Evolutionary conservation across 2,797 vertebrate genomes (phyloP), one percentile per base, ranked within the genome.

Genomic region (Acridotheres tristis): DNA sequence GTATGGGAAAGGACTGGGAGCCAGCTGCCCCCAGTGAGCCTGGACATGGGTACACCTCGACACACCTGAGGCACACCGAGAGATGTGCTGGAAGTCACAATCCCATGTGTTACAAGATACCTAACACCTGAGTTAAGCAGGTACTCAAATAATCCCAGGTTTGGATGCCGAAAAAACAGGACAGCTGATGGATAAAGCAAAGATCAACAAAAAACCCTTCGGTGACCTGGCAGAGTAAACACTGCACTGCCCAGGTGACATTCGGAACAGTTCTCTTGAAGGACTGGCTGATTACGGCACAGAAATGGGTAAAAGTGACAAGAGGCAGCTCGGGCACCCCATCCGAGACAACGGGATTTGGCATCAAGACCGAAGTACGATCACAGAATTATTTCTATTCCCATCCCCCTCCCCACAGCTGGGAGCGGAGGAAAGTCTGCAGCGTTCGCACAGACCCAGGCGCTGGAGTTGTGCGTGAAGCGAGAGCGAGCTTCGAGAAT

Each of bases 401-500:
- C 79, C 91, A 88, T 84, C 89, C 89, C 83, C 87, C 93, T 84
- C 61, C 87, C 85, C 68, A 43, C 53, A 20, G 55, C 89, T 7
- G 86, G 32, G 83, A 69, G 10, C 7, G 32, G 29, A 76, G 82
- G 38, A 71, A 92, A 94, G 94, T 93, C 91, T 38, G 83, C 88
- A 55, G 67, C 83, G 23, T 51, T 87, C 57, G 51, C 62, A 90
- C 80, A 86, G 80, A 91, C 32, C 90, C 92, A n/a, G 80, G 50
- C 42, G 62, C 90, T 4, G 61, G 90, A 96, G 92, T 91, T 89
- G 89, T 27, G 86, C 69, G 65, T 48, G 79, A 83, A 88, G 87
- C 68, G 22, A 65, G 72, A 93, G 45, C 26, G 11, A 94, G 89
- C 85, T 61, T 40, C 30, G 50, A 47, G 77, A 84, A 84, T 67